phyloP scores from a whole-genome alignment of 2,888 invertebrate species.

The Sialis fuliginosa region DNA sequence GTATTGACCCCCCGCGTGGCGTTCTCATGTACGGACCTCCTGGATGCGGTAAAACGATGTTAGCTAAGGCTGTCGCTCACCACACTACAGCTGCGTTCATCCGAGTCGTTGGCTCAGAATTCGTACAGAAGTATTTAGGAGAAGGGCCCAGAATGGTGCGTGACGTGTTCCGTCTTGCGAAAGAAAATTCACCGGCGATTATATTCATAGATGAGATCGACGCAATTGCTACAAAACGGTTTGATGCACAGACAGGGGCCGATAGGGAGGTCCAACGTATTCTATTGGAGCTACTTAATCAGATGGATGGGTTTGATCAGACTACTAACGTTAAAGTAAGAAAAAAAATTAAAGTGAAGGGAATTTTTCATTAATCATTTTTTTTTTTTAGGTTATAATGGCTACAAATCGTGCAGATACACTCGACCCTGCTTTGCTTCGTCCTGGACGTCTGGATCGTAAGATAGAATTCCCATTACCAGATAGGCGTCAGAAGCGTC shows the following conservation, averaged over 20 bases:
- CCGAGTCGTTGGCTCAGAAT: slow-evolving; percentile 97
- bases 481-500: slow-evolving; percentile 77
- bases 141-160: slow-evolving; percentile 99
- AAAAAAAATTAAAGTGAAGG: background rate
- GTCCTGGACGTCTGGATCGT: slow-evolving; percentile 91
- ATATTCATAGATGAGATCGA: slow-evolving; percentile 99
- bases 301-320: slow-evolving; percentile 99
- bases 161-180: slow-evolving; percentile 95
- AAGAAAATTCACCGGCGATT: slow-evolving; percentile 98
- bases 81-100: slow-evolving; percentile 99
- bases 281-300: slow-evolving; percentile 87
- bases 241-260: slow-evolving; percentile 97
- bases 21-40: slow-evolving; percentile 99
- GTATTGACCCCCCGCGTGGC: slow-evolving; percentile 96
- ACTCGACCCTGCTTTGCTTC: slow-evolving; percentile 87
- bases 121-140: slow-evolving; percentile 97
- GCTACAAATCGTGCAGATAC: slow-evolving; percentile 96
- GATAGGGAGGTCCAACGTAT: slow-evolving; percentile 98
- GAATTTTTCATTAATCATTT: background rate
- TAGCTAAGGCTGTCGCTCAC: slow-evolving; percentile 97
- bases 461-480: slow-evolving; percentile 99
- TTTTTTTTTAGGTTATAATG: slow-evolving; percentile 57
- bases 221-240: slow-evolving; percentile 96
- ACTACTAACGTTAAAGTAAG: slow-evolving; percentile 96
- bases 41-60: slow-evolving; percentile 98